Evolutionary conservation across 2,797 vertebrate species (phyloP), one percentile per base, ranked within the genome.

Genomic region (Peromyscus aztecus): DNA sequence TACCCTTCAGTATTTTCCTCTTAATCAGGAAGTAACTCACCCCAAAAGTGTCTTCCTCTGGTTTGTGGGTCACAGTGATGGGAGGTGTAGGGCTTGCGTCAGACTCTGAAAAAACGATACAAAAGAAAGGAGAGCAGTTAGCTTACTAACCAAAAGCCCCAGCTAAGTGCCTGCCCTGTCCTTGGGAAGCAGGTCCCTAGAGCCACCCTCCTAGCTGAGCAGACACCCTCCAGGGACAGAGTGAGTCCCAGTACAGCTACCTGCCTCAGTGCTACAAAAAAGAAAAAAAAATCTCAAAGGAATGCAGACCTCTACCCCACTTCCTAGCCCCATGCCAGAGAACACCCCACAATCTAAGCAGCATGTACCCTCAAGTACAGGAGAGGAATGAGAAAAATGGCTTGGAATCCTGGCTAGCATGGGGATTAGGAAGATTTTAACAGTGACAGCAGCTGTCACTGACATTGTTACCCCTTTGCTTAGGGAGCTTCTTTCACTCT

Each of bases 1-100:
- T 19, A 4, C 16, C 37, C 43, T 61, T 76, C 29, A 95, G 73
- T 49, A 27, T 23, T 31, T 9, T 65, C 67, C 49, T 93, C 71
- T 83, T 57, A 13, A 88, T 61, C 81, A 76, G 43, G 29, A 59
- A 75, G 89, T 11, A 76, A 99, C 99, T 99, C 98, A 99, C 99
- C 99, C 99, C 99, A 90, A 99, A 99, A 43, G 99, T 99, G 96
- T 99, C 99, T 98, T 99, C 99, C 77, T 99, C 99, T 11, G 99
- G 99, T 98, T 99, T 99, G 97, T 99, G 99, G 65, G 99, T 99
- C 97, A 99, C 99, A 94, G 98, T 99, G 97, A 99, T 99, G 1
- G 99, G 98, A 27, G 99, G 99, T 6, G 99, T 98, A 40, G 99
- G 98, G 95, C 99, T 99, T 92, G 98, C 98, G 96, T 99, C 99